These are phyloP conservation scores for Lagria hirta DNA, from an alignment of 2,888 invertebrate genomes.

Conservation along the genomic window DNA sequence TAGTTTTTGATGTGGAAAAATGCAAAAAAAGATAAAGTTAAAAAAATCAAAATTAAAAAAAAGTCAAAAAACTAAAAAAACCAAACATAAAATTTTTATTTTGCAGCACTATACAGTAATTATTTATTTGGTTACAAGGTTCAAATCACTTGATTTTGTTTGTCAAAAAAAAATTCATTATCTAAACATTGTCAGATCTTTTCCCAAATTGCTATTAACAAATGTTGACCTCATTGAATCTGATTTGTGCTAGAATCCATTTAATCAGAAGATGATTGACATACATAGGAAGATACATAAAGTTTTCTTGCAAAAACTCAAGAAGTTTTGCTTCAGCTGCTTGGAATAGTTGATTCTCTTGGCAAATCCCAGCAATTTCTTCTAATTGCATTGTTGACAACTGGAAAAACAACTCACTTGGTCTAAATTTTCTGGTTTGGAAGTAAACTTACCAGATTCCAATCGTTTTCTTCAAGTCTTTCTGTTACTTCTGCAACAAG, in stretches of 20 bases:
- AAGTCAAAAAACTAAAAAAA: too few relatives aligned
- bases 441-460: slow-evolving; percentile 39
- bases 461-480: slow-evolving; percentile 39
- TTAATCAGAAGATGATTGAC: slow-evolving; percentile 47
- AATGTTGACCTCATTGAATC: too few relatives aligned
- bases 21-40: too few relatives aligned
- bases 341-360: slow-evolving; percentile 38
- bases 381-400: slow-evolving; percentile 36
- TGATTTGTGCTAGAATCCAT: slow-evolving; percentile 41
- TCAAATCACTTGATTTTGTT: too few relatives aligned
- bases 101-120: too few relatives aligned
- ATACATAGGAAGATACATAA: slow-evolving; percentile 48
- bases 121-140: too few relatives aligned
- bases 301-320: slow-evolving; percentile 45
- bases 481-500: slow-evolving; percentile 41
- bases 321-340: slow-evolving; percentile 44
- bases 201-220: too few relatives aligned
- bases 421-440: slow-evolving; percentile 1
- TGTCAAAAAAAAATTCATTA: too few relatives aligned
- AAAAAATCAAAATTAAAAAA: too few relatives aligned
- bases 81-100: too few relatives aligned
- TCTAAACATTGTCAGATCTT: too few relatives aligned
- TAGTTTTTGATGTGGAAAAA: too few relatives aligned
- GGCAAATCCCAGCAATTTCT: slow-evolving; percentile 40
- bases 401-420: slow-evolving; percentile 32